A percentile compares a stretch with the other conserved stretches of the same genome.
Evolutionary conservation across 30 jellyfish, hydroid and myxozoan genomes (phyloP).

Genomic region (Cassiopea xamachana): DNA sequence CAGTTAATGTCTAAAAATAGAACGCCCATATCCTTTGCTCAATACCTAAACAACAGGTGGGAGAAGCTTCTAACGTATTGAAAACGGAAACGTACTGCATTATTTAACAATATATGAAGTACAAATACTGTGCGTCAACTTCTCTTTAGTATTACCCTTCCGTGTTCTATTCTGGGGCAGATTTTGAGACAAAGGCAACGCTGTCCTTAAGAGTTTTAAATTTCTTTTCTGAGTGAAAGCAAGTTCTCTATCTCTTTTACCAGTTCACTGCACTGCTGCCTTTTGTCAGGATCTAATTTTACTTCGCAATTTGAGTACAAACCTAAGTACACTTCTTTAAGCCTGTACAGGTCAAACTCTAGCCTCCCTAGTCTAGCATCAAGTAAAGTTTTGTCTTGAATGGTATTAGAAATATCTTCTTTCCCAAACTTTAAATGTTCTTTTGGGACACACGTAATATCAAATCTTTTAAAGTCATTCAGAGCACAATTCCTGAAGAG

Average conservation of each 20-base stretch:
- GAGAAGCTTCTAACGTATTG: no score
- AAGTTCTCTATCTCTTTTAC: neutral
- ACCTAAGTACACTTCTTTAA: neutral
- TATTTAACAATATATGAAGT: no score
- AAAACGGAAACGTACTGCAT: no score
- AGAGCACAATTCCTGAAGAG: no score
- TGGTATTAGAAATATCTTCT: neutral
- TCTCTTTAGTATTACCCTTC: no score
- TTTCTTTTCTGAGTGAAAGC: neutral
- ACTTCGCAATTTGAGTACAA: neutral
- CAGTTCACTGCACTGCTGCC: neutral
- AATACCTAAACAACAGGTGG: no score
- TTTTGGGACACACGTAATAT: constrained; percentile 43
- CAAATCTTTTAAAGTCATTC: constrained; percentile 16
- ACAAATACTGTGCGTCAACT: no score
- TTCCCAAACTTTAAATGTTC: constrained; percentile 44
- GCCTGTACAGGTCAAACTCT: constrained; percentile 10
- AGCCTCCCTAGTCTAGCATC: constrained; percentile 2
- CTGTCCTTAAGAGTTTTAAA: neutral
- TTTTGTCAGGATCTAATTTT: neutral
- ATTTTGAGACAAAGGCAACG: no score
- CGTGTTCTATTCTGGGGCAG: no score
- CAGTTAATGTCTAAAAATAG: no score
- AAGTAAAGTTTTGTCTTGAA: neutral
- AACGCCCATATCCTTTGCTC: no score